phyloP scores from a whole-genome alignment of 2,888 invertebrate species.

The Ischnura elegans region DNA sequence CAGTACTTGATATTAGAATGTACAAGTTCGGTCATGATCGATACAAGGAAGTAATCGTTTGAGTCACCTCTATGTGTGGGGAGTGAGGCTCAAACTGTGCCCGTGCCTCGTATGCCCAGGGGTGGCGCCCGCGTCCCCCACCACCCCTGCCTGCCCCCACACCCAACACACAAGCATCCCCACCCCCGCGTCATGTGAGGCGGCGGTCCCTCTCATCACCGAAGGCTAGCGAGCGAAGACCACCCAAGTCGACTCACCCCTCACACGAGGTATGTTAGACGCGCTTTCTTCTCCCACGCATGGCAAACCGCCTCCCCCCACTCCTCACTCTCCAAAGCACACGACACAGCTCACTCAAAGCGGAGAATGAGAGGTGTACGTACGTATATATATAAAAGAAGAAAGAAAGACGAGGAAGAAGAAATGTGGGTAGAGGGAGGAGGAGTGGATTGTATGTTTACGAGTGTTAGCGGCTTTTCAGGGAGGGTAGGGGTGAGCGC shows the following conservation, averaged over 20 bases:
- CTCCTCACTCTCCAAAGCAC: not conserved
- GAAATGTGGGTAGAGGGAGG: not conserved
- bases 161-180: constrained; percentile 12
- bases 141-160: not conserved
- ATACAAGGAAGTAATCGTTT: too few relatives aligned
- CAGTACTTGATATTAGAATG: too few relatives aligned
- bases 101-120: not conserved
- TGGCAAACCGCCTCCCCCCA: not conserved
- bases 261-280: not conserved
- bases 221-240: not conserved
- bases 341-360: constrained; percentile 67
- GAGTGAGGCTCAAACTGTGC: not conserved
- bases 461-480: not conserved
- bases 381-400: not conserved
- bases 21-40: too few relatives aligned
- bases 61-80: not conserved
- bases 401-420: too few relatives aligned
- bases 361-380: constrained; percentile 23
- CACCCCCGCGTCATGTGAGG: not conserved
- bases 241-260: not conserved
- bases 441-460: constrained; percentile 46
- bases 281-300: not conserved
- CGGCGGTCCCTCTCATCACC: not conserved
- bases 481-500: not conserved
- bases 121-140: not conserved